Conservation (phyloP, 1,140 invertebrate species). For the Eubasilissa regina region DNA sequence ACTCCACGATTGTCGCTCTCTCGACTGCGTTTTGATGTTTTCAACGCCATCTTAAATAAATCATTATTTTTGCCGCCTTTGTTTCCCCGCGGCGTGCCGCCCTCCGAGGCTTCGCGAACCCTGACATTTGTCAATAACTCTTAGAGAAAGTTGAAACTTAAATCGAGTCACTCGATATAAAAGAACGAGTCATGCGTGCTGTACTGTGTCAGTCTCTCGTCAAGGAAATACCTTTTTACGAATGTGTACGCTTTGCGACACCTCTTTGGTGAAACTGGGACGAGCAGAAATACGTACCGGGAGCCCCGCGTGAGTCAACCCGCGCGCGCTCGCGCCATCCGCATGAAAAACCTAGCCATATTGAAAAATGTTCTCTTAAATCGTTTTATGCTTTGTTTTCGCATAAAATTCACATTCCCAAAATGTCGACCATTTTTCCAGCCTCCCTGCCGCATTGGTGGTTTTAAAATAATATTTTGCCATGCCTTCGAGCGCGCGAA, state of each 20-base stretch:
- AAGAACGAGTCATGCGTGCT: constrained; percentile 11
- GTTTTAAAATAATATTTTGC: constrained; percentile 28
- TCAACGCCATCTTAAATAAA: constrained; percentile 39
- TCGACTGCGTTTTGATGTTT: constrained; percentile 9
- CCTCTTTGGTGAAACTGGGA: background rate
- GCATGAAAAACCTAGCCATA: constrained; percentile 46
- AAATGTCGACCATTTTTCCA: constrained; percentile 46
- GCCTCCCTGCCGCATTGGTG: background rate
- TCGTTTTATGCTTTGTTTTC: constrained; percentile 57
- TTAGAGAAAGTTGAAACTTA: background rate
- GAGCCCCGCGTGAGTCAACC: background rate
- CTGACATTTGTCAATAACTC: constrained; percentile 25
- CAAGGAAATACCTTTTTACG: constrained; percentile 12
- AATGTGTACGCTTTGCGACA: background rate
- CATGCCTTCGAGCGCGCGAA: background rate
- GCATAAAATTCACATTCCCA: constrained; percentile 55
- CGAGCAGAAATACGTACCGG: background rate
- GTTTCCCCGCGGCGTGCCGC: constrained; percentile 51
- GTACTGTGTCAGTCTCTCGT: constrained; percentile 4
- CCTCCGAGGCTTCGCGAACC: constrained; percentile 24
- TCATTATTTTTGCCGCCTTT: constrained; percentile 49
- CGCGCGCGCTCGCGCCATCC: constrained; percentile 2
- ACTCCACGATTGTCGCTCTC: background rate
- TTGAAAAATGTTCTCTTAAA: constrained; percentile 58
- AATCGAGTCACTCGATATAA: constrained; percentile 35